Evolutionary conservation across 2,797 vertebrate species (phyloP).

Genomic region (Hippoglossus hippoglossus): DNA sequence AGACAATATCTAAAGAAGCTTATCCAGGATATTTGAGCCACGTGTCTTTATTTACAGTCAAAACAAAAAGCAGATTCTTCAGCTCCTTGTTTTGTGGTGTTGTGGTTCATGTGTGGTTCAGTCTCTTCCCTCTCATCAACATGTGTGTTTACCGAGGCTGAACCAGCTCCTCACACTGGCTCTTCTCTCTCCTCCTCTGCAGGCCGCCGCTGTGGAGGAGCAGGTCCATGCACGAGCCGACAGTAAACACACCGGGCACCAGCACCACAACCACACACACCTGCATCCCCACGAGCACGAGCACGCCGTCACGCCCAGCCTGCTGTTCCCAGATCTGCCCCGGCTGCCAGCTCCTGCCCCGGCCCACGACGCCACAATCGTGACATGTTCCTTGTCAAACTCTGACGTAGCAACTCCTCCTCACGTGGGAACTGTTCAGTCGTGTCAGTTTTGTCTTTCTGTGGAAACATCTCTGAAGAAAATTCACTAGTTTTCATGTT

Average conservation of each 20-base stretch:
- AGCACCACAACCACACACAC: slow-evolving; percentile 66
- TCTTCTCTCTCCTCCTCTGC: background rate
- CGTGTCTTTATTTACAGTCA: too few relatives aligned
- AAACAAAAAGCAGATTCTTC: too few relatives aligned
- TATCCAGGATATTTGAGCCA: too few relatives aligned
- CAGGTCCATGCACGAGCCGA: slow-evolving; percentile 33
- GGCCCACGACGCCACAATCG: slow-evolving; percentile 60
- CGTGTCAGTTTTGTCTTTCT: background rate
- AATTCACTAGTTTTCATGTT: too few relatives aligned
- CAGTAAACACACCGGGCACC: slow-evolving; percentile 28
- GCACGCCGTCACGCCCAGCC: slow-evolving; percentile 39
- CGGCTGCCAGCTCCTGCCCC: slow-evolving; percentile 66
- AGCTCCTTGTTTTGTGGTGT: too few relatives aligned
- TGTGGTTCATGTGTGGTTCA: too few relatives aligned
- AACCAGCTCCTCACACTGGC: too few relatives aligned
- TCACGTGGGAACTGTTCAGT: background rate
- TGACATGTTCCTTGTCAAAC: slow-evolving; percentile 34
- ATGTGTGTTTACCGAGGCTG: background rate
- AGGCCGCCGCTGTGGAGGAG: slow-evolving; percentile 53
- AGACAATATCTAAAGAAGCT: too few relatives aligned
- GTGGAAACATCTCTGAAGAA: too few relatives aligned
- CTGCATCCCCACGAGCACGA: slow-evolving; percentile 65
- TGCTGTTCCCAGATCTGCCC: slow-evolving; percentile 51
- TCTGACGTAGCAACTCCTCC: slow-evolving; percentile 60
- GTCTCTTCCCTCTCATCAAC: background rate